These are phyloP conservation scores for Aspidoscelis tigris DNA, from an alignment of 2,113 vertebrate genomes.

Conservation along the genomic window DNA sequence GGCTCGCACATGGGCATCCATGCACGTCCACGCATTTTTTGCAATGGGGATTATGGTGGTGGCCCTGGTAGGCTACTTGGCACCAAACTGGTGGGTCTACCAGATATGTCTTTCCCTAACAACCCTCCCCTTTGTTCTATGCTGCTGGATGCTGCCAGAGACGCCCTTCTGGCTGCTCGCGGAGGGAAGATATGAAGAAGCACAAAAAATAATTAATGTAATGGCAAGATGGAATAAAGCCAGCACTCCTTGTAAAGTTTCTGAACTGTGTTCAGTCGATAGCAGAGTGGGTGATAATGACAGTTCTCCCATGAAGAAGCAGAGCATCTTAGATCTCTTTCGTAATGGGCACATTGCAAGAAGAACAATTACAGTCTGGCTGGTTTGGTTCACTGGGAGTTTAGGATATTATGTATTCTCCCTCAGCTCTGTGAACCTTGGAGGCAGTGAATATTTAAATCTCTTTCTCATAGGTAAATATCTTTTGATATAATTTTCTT, in stretches of 20 bases:
- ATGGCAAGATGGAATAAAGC: constrained; percentile 86
- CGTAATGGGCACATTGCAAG: constrained; percentile 81
- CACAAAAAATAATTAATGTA: constrained; percentile 81
- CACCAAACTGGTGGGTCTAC: constrained; percentile 92
- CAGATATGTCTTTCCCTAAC: constrained; percentile 87
- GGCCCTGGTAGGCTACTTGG: constrained; percentile 87
- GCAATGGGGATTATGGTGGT: constrained; percentile 90
- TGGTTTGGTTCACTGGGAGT: constrained; percentile 93
- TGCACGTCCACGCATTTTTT: constrained; percentile 93
- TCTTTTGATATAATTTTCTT: constrained; percentile 43
- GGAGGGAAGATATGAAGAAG: constrained; percentile 80
- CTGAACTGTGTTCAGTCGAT: constrained; percentile 78
- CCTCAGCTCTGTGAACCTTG: constrained; percentile 87
- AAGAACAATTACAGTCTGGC: constrained; percentile 89
- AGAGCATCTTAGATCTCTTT: constrained; percentile 87
- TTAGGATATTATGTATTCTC: constrained; percentile 93
- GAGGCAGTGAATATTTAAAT: constrained; percentile 90
- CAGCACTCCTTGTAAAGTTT: constrained; percentile 76
- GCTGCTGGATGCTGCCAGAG: constrained; percentile 94
- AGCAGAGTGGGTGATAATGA: constrained; percentile 14
- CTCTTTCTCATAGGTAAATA: constrained; percentile 90
- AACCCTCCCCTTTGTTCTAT: constrained; percentile 88
- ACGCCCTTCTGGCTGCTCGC: constrained; percentile 93
- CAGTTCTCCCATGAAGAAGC: constrained; percentile 71
- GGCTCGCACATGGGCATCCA: constrained; percentile 92